Base-by-base conservation (phyloP, 2,797 vertebrate species). In the Helicolenus hilgendorfi region DNA sequence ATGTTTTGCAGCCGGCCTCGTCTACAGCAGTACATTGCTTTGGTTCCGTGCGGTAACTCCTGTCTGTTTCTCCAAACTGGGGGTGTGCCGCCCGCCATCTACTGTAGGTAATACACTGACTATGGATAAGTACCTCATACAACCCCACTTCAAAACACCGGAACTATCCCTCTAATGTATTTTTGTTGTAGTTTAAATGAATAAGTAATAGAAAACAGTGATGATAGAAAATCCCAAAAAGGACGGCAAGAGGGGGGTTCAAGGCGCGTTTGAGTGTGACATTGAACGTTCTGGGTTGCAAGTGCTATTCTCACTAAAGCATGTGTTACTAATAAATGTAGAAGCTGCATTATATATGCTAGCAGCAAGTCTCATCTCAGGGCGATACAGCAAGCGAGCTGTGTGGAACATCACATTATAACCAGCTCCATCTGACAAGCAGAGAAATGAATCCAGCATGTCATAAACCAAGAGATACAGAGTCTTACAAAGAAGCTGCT, bases 351-450 rank as follows among this genome's bases (percentile, higher is more conserved):
- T 68, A 62, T 41, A 78, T 78, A 80, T 84, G 59, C 22, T 59
- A 62, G 84, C 76, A 75, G 77, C 60, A 18, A 79, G 81, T 89
- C 72, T 86, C 59, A 77, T 84, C 78, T 79, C 15, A 79, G 71
- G 49, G 65, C 83, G 76, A 79, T 49, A 62, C 79, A 81, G 86
- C 67, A 55, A 68, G 74, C n/a, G 14, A 87, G 85, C 69, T 74
- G 38, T 58, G 36, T 67, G 69, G 60, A 92, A 89, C 60, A 84
- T 87, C 76, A 74, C 71, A 86, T 94, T 81, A 85, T 92, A 92
- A 91, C 87, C 63, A 91, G 83, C 83, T 78, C 77, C 67, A 72
- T 92, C 83, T 93, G 81, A 89, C 72, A 71, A 79, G 84, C 76
- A 45, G 49, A 75, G 56, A 89, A 89, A 92, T 82, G 71, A 85